Conservation (phyloP, 2,888 invertebrate species). For the Campaea margaritaria region DNA sequence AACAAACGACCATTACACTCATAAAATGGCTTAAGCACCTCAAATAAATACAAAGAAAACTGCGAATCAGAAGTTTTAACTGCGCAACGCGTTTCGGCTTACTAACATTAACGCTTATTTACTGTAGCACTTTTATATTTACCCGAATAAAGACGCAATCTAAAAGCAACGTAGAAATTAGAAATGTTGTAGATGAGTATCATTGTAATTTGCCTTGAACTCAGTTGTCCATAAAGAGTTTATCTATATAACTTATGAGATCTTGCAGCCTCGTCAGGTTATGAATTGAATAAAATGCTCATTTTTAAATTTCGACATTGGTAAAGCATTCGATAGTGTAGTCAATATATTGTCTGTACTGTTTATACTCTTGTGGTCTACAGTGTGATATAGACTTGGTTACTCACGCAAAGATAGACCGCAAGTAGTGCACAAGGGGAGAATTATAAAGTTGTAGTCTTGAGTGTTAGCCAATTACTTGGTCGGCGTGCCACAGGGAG, state of each 20-base stretch:
- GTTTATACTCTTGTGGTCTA: not conserved
- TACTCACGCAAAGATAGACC: constrained; percentile 41
- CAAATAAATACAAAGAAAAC: constrained; percentile 8
- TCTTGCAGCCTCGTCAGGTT: no score
- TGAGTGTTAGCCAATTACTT: constrained; percentile 30
- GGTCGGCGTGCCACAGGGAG: constrained; percentile 45
- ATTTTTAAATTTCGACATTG: no score
- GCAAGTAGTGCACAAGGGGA: constrained; percentile 42
- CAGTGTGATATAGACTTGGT: constrained; percentile 35
- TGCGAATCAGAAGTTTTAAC: constrained; percentile 1
- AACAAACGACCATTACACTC: not conserved
- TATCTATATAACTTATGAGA: no score
- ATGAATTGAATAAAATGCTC: no score
- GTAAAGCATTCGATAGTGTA: no score
- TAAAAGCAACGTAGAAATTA: not conserved
- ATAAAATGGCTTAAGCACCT: constrained; percentile 1
- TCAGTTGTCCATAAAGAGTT: no score
- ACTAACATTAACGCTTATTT: constrained; percentile 23
- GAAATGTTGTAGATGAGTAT: not conserved
- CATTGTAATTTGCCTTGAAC: not conserved
- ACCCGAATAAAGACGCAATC: not conserved
- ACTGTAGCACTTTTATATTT: constrained; percentile 2
- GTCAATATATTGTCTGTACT: not conserved
- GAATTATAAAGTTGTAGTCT: constrained; percentile 41
- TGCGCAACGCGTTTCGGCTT: constrained; percentile 1